These are phyloP conservation scores for Clarias pachynema DNA, from an alignment of 2,797 vertebrate species.

Conservation along the genomic window DNA sequence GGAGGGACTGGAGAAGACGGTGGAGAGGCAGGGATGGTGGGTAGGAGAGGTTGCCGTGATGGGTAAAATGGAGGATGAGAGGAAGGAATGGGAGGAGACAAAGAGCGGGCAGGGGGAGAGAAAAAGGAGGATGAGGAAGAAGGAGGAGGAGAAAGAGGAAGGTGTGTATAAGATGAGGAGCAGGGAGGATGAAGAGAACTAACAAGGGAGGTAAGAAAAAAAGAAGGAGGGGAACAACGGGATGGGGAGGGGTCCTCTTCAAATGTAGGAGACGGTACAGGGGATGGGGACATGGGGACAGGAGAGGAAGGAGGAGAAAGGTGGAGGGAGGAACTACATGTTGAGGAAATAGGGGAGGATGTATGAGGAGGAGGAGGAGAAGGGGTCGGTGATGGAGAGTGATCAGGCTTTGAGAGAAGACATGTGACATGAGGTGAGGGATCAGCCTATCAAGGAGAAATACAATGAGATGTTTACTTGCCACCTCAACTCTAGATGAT, in stretches of 20 bases:
- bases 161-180: conserved; percentile 46
- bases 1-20: conserved; percentile 43
- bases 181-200: conserved; percentile 62
- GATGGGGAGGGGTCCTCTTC: neutral
- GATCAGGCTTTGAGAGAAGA: neutral
- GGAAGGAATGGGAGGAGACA: neutral
- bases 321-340: conserved; percentile 51
- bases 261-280: conserved; percentile 2
- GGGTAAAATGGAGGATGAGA: conserved; percentile 48
- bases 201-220: conserved; percentile 54
- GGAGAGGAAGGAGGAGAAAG: conserved; percentile 52
- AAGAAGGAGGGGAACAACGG: conserved; percentile 43
- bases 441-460: conserved; percentile 64
- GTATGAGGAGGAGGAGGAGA: neutral
- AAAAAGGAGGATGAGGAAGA: neutral
- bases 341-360: conserved; percentile 59
- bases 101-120: conserved; percentile 11
- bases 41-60: conserved; percentile 56
- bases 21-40: conserved; percentile 55
- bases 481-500: neutral
- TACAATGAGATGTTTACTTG: conserved; percentile 28
- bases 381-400: conserved; percentile 44
- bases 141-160: conserved; percentile 6
- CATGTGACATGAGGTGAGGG: conserved; percentile 47
- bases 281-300: conserved; percentile 37